Percentiles rank a stretch among this genome's conserved stretches.
phyloP scores from a whole-genome alignment of 2,113 vertebrate species.

The Pogonocichla stellata region DNA sequence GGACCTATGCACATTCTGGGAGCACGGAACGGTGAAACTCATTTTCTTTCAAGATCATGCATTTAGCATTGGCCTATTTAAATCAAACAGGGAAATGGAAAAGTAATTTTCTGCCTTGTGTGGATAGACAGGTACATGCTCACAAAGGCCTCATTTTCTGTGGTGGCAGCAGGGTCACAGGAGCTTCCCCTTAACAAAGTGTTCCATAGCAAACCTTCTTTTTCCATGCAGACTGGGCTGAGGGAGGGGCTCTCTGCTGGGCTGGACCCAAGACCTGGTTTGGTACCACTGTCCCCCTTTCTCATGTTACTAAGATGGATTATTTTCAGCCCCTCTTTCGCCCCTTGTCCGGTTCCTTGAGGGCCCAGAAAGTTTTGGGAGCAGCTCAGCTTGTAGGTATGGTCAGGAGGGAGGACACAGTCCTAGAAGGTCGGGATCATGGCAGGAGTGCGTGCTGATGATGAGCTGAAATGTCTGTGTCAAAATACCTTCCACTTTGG shows the following conservation, averaged over 20 bases:
- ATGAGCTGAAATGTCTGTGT: background rate
- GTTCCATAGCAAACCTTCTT: background rate
- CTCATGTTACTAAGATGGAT: background rate
- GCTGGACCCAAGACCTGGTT: fast-evolving
- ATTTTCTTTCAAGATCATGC: background rate
- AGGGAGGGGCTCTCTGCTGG: fast-evolving
- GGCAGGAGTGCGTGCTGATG: fast-evolving
- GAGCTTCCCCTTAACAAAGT: background rate
- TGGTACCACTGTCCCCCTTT: background rate
- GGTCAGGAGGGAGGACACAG: background rate
- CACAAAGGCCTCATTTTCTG: fast-evolving
- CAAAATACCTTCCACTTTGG: background rate
- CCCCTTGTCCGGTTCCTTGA: fast-evolving
- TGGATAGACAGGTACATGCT: fast-evolving
- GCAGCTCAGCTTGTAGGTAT: background rate
- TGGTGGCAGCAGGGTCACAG: fast-evolving
- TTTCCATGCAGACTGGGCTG: background rate
- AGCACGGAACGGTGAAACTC: background rate
- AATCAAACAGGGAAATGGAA: background rate
- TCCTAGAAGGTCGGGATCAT: background rate
- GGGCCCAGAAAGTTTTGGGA: background rate
- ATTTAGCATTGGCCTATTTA: background rate
- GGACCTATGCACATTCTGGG: background rate
- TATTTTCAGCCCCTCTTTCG: background rate
- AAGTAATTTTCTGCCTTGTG: background rate